Conservation (phyloP, 2,113 vertebrate species). For the Grammomys surdaster region DNA sequence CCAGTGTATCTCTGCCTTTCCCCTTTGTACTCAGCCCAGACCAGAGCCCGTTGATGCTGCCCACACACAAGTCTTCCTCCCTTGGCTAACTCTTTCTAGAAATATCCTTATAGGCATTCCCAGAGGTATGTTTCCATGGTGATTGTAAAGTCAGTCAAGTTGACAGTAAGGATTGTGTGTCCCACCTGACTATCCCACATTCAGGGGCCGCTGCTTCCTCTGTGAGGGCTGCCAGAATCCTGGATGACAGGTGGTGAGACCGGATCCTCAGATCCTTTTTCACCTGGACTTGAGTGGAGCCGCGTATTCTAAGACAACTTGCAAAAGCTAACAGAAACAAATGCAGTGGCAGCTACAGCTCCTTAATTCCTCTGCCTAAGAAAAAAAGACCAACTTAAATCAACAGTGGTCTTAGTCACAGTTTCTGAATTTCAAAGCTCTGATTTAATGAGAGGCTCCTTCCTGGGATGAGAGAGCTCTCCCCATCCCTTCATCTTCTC, state of each 20-base stretch:
- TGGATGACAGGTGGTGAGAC: background rate
- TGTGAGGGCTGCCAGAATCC: background rate
- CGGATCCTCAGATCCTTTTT: background rate
- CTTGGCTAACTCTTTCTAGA: background rate
- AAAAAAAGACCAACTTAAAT: conserved; percentile 17
- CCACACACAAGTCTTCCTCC: background rate
- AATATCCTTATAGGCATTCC: background rate
- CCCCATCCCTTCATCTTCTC: background rate
- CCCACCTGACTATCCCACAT: background rate
- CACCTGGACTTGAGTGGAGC: background rate
- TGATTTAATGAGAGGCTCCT: conserved; percentile 68
- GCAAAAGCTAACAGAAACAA: background rate
- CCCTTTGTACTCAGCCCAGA: background rate
- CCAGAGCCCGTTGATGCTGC: background rate
- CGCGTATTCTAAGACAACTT: conserved; percentile 40
- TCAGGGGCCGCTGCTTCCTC: background rate
- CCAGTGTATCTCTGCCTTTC: fast-evolving
- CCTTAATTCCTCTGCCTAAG: background rate
- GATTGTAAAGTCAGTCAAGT: background rate
- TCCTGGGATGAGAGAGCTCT: conserved; percentile 44
- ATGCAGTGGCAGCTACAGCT: background rate
- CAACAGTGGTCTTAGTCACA: conserved; percentile 55
- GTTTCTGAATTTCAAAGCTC: conserved; percentile 58
- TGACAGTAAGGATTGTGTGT: background rate
- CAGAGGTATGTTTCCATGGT: background rate